Evolutionary conservation across 2,888 invertebrate species (phyloP).

Genomic region (Monoplex corrugatus): DNA sequence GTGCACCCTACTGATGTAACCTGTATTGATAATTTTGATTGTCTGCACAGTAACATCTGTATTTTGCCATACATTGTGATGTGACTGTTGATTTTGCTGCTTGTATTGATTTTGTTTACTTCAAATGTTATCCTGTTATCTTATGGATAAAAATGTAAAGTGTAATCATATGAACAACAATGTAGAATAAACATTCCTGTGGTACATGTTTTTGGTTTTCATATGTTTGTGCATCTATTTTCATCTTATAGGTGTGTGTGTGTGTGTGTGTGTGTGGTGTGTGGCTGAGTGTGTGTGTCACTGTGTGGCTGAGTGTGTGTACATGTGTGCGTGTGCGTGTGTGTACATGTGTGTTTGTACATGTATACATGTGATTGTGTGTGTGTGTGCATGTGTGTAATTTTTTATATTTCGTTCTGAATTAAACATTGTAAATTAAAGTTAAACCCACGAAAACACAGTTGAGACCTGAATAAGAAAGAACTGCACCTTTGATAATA

Average conservation of each 20-base stretch:
- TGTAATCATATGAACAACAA: background rate
- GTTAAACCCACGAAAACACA: no score
- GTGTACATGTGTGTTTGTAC: slow-evolving; percentile 2
- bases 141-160: no score
- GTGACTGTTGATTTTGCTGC: background rate
- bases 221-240: background rate
- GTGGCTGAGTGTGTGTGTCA: background rate
- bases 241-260: background rate
- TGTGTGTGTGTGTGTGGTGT: background rate
- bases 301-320: slow-evolving; percentile 33
- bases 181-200: background rate
- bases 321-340: slow-evolving; percentile 22
- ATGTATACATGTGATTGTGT: slow-evolving; percentile 12
- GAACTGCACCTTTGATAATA: no score
- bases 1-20: no score
- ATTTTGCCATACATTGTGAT: background rate
- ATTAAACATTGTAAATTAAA: background rate
- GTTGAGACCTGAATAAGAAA: no score
- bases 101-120: no score
- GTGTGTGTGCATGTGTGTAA: slow-evolving; percentile 23
- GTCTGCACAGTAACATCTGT: no score
- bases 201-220: background rate
- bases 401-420: background rate
- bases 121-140: no score
- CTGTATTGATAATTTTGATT: no score